Percentiles rank a stretch among this genome's conserved stretches.
phyloP scores from a whole-genome alignment of 2,888 invertebrate species.

The Chrysolina americana region DNA sequence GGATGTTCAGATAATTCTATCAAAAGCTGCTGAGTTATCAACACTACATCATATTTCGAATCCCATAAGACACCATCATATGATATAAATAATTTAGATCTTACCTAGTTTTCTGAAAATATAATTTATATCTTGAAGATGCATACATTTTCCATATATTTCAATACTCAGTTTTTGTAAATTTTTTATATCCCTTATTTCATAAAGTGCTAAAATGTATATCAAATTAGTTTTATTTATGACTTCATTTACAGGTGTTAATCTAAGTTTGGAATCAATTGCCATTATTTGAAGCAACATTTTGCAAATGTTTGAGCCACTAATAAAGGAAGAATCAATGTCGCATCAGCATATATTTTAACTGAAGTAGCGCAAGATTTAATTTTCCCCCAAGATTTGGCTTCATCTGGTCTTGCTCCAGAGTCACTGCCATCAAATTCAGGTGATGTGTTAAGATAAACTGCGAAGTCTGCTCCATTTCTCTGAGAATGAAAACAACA shows the following conservation, averaged over 20 bases:
- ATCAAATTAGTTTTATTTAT: neutral
- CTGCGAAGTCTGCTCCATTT: conserved; percentile 96
- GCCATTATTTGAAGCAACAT: conserved; percentile 39
- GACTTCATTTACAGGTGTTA: neutral
- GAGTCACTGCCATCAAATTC: conserved; percentile 99
- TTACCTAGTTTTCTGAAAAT: neutral
- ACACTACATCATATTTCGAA: conserved; percentile 50
- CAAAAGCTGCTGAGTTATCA: conserved; percentile 81
- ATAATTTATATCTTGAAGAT: conserved; percentile 5
- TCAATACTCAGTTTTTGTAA: conserved; percentile 28
- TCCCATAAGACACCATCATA: neutral
- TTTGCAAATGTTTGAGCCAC: conserved; percentile 97
- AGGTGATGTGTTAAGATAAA: conserved; percentile 94
- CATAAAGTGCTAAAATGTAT: neutral
- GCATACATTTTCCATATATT: conserved; percentile 29
- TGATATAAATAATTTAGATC: neutral
- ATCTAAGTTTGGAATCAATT: neutral
- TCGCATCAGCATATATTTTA: conserved; percentile 95
- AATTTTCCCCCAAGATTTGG: conserved; percentile 99
- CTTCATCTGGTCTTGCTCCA: conserved; percentile 98
- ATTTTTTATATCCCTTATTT: neutral
- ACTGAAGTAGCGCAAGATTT: conserved; percentile 89
- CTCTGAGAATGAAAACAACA: conserved; percentile 71
- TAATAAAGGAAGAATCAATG: conserved; percentile 92
- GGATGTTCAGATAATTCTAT: conserved; percentile 88